These are phyloP conservation scores for Paratilapia polleni DNA, from an alignment of 2,113 vertebrate species.

Conservation along the genomic window DNA sequence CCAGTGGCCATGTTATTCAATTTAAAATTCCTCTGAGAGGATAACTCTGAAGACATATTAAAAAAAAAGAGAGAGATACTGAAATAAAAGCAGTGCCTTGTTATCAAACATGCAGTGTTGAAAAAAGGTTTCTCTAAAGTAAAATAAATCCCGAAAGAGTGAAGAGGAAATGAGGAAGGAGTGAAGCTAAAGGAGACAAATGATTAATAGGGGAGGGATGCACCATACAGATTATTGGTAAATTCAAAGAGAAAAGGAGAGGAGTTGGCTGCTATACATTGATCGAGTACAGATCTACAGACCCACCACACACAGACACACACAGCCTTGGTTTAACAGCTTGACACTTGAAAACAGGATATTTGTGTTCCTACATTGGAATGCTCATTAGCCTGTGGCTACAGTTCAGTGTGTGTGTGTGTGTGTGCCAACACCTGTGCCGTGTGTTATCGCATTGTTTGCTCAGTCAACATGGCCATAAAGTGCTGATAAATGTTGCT, in stretches of 20 bases:
- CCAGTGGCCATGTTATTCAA: not conserved
- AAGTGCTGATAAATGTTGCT: constrained; percentile 47
- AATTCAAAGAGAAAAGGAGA: not conserved
- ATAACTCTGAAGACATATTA: not conserved
- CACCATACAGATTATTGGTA: not conserved
- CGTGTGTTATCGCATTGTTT: constrained; percentile 60
- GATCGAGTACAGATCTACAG: not conserved
- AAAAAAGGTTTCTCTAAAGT: not conserved
- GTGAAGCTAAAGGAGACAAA: not conserved
- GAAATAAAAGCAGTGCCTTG: not conserved
- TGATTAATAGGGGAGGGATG: not conserved
- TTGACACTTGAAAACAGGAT: constrained; percentile 50
- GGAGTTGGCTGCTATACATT: not conserved
- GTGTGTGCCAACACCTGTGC: constrained; percentile 16
- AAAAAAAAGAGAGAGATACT: not conserved
- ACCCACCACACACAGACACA: constrained; percentile 29
- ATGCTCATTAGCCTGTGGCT: constrained; percentile 62
- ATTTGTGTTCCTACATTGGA: constrained; percentile 64
- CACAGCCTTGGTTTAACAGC: constrained; percentile 23
- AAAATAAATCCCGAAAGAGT: not conserved
- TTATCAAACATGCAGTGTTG: not conserved
- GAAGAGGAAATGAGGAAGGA: not conserved
- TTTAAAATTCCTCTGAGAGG: not conserved
- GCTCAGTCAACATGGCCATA: constrained; percentile 47
- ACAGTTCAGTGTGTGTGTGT: constrained; percentile 51